A percentile compares a stretch with the other conserved stretches of the same genome.
phyloP scores from a whole-genome alignment of 35 echinoderm and acorn worm species.

The Chiridota heheva region DNA sequence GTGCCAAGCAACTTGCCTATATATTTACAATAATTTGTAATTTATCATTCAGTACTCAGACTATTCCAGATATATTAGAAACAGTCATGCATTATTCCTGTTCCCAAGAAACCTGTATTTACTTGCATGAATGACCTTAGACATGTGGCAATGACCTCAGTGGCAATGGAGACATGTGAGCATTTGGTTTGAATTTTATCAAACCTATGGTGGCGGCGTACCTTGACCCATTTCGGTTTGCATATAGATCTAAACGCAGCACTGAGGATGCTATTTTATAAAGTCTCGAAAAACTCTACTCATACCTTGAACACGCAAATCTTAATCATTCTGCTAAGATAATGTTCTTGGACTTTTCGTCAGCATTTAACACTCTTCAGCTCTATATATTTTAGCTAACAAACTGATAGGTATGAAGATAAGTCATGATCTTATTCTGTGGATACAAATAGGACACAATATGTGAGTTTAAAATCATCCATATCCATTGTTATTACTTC shows the following conservation, averaged over 20 bases:
- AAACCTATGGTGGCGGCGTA: not conserved
- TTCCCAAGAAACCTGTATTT: not conserved
- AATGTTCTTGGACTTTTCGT: slow-evolving; percentile 32
- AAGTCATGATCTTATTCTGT: slow-evolving; percentile 9
- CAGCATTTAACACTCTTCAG: slow-evolving; percentile 34
- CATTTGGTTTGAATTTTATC: not conserved
- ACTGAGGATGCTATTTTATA: slow-evolving; percentile 36
- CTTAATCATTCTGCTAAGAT: slow-evolving; percentile 2
- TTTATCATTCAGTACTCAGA: no score
- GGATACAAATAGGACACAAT: slow-evolving; percentile 38
- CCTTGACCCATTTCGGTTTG: slow-evolving; percentile 9
- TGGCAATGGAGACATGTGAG: slow-evolving; percentile 5
- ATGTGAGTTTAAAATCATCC: slow-evolving; percentile 18
- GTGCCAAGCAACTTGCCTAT: no score
- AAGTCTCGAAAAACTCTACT: slow-evolving; percentile 26
- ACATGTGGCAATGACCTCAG: slow-evolving; percentile 12
- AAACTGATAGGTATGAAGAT: slow-evolving; percentile 23
- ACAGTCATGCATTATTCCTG: no score
- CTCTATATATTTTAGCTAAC: slow-evolving; percentile 22
- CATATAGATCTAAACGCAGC: slow-evolving; percentile 14
- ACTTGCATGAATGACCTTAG: not conserved
- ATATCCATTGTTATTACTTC: slow-evolving; percentile 19
- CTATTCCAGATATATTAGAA: no score
- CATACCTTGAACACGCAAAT: slow-evolving; percentile 23
- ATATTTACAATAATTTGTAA: no score